Conservation (phyloP, 1,140 invertebrate genomes). For the Campoletis sonorensis region DNA sequence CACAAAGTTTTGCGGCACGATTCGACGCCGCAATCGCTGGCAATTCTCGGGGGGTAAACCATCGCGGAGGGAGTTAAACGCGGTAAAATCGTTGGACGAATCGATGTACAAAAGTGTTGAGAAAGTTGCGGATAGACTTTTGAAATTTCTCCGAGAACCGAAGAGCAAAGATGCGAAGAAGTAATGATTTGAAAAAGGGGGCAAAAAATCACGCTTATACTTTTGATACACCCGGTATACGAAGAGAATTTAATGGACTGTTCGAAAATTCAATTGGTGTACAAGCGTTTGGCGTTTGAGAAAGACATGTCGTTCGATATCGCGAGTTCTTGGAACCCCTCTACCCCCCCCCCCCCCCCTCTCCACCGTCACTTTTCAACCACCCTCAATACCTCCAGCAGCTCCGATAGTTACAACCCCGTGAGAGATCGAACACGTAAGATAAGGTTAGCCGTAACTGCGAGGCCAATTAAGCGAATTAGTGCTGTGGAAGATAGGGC, state of each 20-base stretch:
- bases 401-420: not conserved
- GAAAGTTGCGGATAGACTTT: not conserved
- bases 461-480: slow-evolving; percentile 41
- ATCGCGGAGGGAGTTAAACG: not conserved
- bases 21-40: slow-evolving; percentile 8
- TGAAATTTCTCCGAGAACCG: not conserved
- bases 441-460: slow-evolving; percentile 42
- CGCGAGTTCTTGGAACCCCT: not conserved
- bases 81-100: not conserved
- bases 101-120: not conserved
- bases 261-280: slow-evolving; percentile 34
- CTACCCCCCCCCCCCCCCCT: not conserved
- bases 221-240: too few relatives aligned
- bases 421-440: slow-evolving; percentile 39
- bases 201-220: too few relatives aligned
- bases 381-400: not conserved
- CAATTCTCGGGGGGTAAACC: slow-evolving; percentile 16
- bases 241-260: not conserved
- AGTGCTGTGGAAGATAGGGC: slow-evolving; percentile 40
- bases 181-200: not conserved
- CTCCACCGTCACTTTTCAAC: not conserved
- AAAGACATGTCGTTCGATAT: slow-evolving; percentile 25
- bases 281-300: slow-evolving; percentile 5
- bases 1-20: slow-evolving; percentile 25
- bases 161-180: not conserved